Base-by-base conservation (phyloP, 2,888 invertebrate genomes). In the Hypomecis punctinalis region DNA sequence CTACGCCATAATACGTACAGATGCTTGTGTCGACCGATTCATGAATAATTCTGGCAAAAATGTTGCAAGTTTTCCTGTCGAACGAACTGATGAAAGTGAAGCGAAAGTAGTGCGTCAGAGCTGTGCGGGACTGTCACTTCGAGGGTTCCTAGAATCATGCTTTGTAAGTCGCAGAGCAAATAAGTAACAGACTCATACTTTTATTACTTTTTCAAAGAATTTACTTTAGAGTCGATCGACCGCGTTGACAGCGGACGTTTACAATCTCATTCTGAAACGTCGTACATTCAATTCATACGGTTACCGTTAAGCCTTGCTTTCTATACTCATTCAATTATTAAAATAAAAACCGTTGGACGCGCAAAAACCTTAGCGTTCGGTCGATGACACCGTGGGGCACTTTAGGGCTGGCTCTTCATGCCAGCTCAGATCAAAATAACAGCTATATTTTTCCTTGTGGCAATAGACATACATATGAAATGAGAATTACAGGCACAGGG, bases 251-350 rank as follows among this genome's bases (percentile, higher is more conserved):
- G 56, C 61, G 69, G 63, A 69, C 61, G 51, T 64, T 60, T 66
- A 69, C 67, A 74, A 71, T 66, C 62, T 62, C 70, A 72, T 73
- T 66, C 67, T 65, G 68, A 37, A 51, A 66, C 82, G 72, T 75
- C 75, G 77, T 73, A 80, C 74, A 76, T 76, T 77, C 76, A 76
- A 77, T 77, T 78, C 77, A 76, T 80, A 67, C 67, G 69, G 75
- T 79, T 78, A 82, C 84, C 84, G 86, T 86, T 86, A 83, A 80
- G 74, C 73, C 71, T 76, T 79, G 83, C 84, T 89, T 88, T 88
- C 86, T 85, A 88, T 88, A 89, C 84, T 85, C 87, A 88, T 89
- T 90, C 89, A 88, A 90, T 90, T 90, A 85, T 89, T 89, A 90
- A 88, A 89, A 89, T 88, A 90, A 87, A 86, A 86, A 88, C 86